phyloP scores from a whole-genome alignment of 2,888 invertebrate species.

The Drosophila pegasa region DNA sequence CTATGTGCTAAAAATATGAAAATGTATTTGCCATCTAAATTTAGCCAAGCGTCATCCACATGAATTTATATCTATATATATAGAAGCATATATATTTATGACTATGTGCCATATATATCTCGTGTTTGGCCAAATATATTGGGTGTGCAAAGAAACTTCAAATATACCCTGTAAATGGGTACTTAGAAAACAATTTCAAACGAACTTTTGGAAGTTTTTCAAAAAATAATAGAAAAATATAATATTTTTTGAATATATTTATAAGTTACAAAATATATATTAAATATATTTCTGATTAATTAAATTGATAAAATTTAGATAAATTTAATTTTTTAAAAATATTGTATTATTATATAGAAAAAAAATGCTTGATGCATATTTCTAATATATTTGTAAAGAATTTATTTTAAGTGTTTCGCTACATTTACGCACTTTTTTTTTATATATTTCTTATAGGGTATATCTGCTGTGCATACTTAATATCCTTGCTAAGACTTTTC shows the following conservation, averaged over 20 bases:
- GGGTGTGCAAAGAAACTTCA: neutral
- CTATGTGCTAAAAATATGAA: constrained; percentile 77
- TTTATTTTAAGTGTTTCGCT: too few species aligned
- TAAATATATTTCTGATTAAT: too few species aligned
- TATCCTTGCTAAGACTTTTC: neutral
- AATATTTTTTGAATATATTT: too few species aligned
- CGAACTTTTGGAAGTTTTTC: too few species aligned
- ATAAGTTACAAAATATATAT: too few species aligned
- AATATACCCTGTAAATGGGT: constrained; percentile 17
- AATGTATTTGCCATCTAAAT: constrained; percentile 73
- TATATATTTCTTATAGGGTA: constrained; percentile 5
- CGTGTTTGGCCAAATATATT: neutral
- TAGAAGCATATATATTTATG: neutral
- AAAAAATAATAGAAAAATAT: too few species aligned
- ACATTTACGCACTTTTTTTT: neutral
- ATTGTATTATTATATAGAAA: too few species aligned
- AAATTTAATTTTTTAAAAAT: too few species aligned
- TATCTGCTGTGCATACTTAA: neutral
- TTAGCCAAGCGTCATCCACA: constrained; percentile 72
- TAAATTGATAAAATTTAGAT: too few species aligned
- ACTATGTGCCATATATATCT: constrained; percentile 4
- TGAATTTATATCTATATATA: constrained; percentile 43
- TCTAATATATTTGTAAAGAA: too few species aligned
- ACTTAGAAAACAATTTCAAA: too few species aligned
- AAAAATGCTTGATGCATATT: too few species aligned